A percentile compares a stretch with the other conserved stretches of the same genome.
phyloP scores from a whole-genome alignment of 2,113 vertebrate genomes.

The Rhipidura dahli region DNA sequence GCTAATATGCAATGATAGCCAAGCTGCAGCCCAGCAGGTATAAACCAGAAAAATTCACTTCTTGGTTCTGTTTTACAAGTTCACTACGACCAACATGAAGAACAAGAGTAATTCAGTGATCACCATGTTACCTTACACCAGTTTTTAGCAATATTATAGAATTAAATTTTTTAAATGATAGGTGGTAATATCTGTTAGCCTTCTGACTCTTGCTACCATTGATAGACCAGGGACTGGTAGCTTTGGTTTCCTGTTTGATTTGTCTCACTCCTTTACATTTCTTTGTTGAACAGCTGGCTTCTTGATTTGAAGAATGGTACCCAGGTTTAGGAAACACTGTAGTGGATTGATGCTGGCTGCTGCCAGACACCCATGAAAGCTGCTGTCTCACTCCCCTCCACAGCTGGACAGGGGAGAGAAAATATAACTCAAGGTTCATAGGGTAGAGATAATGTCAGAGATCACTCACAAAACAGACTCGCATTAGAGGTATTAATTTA shows the following conservation, averaged over 20 bases:
- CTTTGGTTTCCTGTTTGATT: neutral
- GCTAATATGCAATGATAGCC: neutral
- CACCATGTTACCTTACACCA: neutral
- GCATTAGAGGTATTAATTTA: neutral
- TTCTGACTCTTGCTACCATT: neutral
- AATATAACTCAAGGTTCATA: neutral
- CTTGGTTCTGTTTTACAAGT: neutral
- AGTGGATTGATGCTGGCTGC: neutral
- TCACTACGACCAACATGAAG: neutral
- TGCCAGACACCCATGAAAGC: neutral
- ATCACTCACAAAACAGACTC: neutral
- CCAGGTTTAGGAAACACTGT: neutral
- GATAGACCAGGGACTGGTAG: neutral
- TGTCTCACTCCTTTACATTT: neutral
- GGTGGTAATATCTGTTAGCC: neutral
- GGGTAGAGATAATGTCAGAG: neutral
- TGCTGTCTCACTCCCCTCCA: neutral
- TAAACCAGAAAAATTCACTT: neutral
- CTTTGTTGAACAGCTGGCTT: neutral
- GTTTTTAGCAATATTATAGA: neutral
- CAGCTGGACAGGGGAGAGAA: neutral
- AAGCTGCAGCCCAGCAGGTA: neutral
- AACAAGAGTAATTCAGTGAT: neutral
- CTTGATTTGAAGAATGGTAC: neutral
- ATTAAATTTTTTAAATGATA: neutral